Percentiles rank a stretch among this genome's conserved stretches.
Evolutionary conservation across 2,113 vertebrate genomes (phyloP).

Genomic region (Mellivora capensis): DNA sequence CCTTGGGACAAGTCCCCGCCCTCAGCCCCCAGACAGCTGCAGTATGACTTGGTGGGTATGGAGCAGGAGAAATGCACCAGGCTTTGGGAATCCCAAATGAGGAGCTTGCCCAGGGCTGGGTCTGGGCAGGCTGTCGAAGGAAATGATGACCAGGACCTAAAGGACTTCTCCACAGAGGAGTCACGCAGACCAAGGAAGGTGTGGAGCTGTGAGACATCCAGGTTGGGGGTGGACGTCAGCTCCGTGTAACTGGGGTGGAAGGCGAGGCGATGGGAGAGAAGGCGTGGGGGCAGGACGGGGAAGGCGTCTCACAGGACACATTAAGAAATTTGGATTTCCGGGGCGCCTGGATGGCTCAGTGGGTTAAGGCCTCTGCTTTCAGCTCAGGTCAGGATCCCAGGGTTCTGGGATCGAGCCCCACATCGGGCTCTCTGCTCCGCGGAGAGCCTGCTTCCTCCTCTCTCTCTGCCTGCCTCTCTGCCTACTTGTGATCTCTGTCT

Average conservation of each 20-base stretch:
- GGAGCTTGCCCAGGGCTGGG: background rate
- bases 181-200: background rate
- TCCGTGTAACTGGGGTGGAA: background rate
- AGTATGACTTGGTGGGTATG: background rate
- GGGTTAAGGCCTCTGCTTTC: no score
- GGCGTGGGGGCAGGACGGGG: background rate
- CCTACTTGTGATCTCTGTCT: no score
- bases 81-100: background rate
- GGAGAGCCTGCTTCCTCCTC: no score
- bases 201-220: background rate
- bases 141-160: background rate
- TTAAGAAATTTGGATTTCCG: background rate
- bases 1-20: background rate
- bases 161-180: background rate
- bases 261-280: background rate
- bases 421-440: no score
- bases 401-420: no score
- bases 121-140: background rate
- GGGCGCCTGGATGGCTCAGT: no score
- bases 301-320: rapidly evolving
- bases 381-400: no score
- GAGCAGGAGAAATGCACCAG: background rate
- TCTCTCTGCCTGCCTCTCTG: no score
- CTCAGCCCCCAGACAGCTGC: background rate
- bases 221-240: background rate